Conservation (phyloP, 2,113 vertebrate species). For the Dasypus novemcinctus region DNA sequence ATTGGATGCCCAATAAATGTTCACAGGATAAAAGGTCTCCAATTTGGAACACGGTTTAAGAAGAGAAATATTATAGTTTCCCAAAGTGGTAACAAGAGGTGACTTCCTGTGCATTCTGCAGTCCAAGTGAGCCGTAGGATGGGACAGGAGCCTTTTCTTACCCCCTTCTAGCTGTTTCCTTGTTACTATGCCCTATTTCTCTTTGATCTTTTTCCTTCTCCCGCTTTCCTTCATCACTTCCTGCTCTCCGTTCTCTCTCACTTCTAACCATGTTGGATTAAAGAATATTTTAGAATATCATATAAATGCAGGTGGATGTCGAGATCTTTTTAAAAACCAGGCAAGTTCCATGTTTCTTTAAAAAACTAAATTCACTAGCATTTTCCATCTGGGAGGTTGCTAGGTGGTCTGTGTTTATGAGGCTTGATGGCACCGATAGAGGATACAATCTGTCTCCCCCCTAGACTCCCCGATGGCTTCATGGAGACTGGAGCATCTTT, state of each 20-base stretch:
- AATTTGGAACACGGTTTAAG: background rate
- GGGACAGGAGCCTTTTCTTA: background rate
- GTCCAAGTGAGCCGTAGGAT: background rate
- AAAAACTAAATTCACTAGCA: background rate
- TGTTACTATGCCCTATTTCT: background rate
- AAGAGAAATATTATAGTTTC: background rate
- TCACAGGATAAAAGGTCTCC: background rate
- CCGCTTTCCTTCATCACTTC: background rate
- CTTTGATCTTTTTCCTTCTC: background rate
- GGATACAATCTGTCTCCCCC: background rate
- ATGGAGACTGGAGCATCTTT: background rate
- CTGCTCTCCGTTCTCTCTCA: background rate
- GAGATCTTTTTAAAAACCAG: background rate
- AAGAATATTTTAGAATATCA: constrained; percentile 1
- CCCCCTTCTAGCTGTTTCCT: background rate
- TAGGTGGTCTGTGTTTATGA: background rate
- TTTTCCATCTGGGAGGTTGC: background rate
- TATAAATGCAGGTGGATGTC: background rate
- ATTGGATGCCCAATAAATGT: background rate
- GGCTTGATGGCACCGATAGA: background rate
- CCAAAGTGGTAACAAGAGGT: background rate
- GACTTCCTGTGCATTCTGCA: background rate
- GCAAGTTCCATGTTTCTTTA: background rate
- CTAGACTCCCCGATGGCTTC: background rate
- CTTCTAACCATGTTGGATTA: background rate